These are phyloP conservation scores for Uria aalge DNA, from an alignment of 2,113 vertebrate species.

Conservation along the genomic window DNA sequence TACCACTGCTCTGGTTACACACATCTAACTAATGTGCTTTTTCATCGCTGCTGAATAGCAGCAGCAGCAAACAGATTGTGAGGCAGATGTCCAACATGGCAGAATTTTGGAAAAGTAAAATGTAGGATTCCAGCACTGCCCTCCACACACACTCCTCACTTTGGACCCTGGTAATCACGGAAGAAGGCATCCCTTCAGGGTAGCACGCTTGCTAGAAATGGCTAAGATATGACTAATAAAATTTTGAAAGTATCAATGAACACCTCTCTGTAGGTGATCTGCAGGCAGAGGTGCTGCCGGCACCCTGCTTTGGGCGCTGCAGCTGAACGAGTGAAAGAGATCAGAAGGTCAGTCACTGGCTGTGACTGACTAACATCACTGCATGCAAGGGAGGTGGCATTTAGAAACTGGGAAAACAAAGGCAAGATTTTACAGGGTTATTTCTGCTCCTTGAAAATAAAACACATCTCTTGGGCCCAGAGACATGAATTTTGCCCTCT, in stretches of 20 bases:
- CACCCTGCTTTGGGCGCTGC: neutral
- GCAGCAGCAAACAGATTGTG: neutral
- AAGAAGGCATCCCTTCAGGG: neutral
- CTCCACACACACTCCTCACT: accelerated
- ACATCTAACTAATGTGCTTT: neutral
- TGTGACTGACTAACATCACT: neutral
- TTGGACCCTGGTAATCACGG: neutral
- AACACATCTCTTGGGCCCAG: neutral
- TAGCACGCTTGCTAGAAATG: neutral
- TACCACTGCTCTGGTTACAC: neutral
- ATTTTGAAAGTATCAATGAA: neutral
- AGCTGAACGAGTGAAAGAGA: neutral
- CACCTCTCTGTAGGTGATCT: neutral
- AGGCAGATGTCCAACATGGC: neutral
- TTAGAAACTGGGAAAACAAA: neutral
- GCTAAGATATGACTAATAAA: neutral
- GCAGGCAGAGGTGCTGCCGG: neutral
- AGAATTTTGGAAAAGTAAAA: neutral
- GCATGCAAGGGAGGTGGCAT: neutral
- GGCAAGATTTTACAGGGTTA: neutral
- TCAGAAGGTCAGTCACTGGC: neutral
- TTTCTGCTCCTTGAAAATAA: neutral
- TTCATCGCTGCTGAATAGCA: neutral
- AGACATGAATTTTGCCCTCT: neutral
- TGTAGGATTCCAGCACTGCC: neutral